These are phyloP conservation scores for Laticauda colubrina DNA, from an alignment of 2,113 vertebrate genomes.

Conservation along the genomic window DNA sequence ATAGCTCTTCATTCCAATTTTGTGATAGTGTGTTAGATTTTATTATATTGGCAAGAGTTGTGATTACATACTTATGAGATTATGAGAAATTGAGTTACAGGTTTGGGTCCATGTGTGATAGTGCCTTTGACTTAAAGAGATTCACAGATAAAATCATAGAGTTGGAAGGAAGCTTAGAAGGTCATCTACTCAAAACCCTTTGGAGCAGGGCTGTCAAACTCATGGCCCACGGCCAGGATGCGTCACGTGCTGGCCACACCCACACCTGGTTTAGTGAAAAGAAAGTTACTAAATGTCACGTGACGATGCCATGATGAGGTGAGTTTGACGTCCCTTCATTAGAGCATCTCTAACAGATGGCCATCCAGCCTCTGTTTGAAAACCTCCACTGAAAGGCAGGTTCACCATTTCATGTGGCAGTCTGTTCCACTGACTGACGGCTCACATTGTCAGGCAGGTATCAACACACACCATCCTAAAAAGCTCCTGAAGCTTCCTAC, in stretches of 20 bases:
- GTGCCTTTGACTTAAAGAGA: not conserved
- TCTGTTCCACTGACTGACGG: not conserved
- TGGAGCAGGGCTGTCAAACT: not conserved
- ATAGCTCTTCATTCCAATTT: not conserved
- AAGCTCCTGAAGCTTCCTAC: not conserved
- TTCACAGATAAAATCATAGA: not conserved
- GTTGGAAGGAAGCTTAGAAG: not conserved
- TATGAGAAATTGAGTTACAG: constrained; percentile 25
- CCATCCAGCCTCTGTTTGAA: not conserved
- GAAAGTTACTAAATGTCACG: too few species aligned
- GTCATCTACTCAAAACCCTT: not conserved
- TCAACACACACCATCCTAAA: not conserved
- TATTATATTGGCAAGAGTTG: not conserved
- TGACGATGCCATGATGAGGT: too few species aligned
- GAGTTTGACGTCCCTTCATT: too few species aligned
- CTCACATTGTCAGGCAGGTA: not conserved
- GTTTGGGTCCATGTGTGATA: not conserved
- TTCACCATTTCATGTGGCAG: not conserved
- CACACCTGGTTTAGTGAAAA: too few species aligned
- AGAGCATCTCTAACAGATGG: not conserved
- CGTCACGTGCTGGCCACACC: too few species aligned
- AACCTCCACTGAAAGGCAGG: not conserved
- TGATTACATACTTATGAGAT: constrained; percentile 25
- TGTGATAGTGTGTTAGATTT: not conserved
- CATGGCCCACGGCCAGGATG: accelerated